Evolutionary conservation across 2,888 invertebrate species (phyloP), one percentile per base, ranked within the genome.

Genomic region (Drosophila ustulata): DNA sequence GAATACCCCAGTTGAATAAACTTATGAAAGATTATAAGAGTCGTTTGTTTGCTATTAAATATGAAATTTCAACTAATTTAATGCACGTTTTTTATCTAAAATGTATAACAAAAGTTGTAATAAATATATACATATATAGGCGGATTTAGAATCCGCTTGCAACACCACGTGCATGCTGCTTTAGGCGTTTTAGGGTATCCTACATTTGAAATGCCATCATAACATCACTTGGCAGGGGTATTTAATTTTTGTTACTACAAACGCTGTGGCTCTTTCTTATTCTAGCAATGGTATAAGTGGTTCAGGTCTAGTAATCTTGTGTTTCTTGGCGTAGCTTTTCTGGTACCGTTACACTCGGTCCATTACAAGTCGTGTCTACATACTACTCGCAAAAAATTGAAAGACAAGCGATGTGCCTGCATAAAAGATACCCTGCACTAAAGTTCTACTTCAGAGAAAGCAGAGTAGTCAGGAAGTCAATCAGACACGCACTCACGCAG

Each of bases 231-330:
- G 11, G 9, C 26, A 11, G 47, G 57, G 13, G 75, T 75, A 75
- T 75, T 57, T 37, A n/a, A 56, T 41, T 41, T 70, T 75, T 63
- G 56, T 55, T 46, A 65, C 62, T 45, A 25, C 63, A 58, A 67
- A 62, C 46, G 39, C 58, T 55, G 41, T 34, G 58, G 53, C 45
- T 67, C 56, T 75, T 65, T 59, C 64, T 41, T 65, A 63, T 59
- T 53, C 55, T 64, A 62, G 39, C 61, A 65, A 53, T 66, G 70
- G 70, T 59, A 46, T 67, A 72, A 74, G 66, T 62, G 66, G 84
- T 81, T 84, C 81, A 72, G 84, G 80, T 86, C 84, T 84, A 75
- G 66, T 86, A 84, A 71, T 79, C 81, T 83, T 71, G 66, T 67
- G 76, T 73, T 78, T 79, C 71, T 66, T 58, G 66, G 59, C 64